These are phyloP conservation scores for Lepidurus couesii DNA, from an alignment of 1,140 invertebrate genomes.

Conservation along the genomic window DNA sequence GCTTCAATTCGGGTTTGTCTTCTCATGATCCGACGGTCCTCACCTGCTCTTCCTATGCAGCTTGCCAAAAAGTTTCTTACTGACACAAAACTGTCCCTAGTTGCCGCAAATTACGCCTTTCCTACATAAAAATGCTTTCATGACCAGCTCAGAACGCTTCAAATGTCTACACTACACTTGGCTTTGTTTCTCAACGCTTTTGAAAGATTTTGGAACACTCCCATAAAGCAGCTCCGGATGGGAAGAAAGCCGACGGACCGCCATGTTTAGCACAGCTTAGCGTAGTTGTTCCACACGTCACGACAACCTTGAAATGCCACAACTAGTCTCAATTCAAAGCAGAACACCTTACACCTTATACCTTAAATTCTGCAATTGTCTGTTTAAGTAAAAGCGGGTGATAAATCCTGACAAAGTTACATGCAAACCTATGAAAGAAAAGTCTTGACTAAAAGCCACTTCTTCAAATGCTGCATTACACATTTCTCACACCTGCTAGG, in stretches of 20 bases:
- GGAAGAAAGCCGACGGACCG: neutral
- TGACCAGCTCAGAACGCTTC: neutral
- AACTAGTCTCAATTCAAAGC: too few species aligned
- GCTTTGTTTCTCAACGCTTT: neutral
- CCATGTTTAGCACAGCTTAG: neutral
- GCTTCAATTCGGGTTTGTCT: neutral
- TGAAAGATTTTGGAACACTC: neutral
- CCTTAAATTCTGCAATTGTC: too few species aligned
- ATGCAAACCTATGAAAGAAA: too few species aligned
- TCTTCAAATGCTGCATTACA: too few species aligned
- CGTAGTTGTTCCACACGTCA: neutral
- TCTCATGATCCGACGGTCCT: neutral
- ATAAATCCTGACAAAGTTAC: too few species aligned
- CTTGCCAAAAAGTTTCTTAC: neutral
- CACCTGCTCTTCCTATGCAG: slow-evolving; percentile 4
- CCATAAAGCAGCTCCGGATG: neutral
- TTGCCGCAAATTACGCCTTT: neutral
- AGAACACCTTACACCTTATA: too few species aligned
- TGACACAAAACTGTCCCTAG: neutral
- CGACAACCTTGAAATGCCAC: neutral
- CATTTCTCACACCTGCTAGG: neutral
- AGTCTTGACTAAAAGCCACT: too few species aligned
- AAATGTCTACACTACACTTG: neutral
- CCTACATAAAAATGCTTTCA: neutral
- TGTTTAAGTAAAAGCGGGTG: too few species aligned